These are phyloP conservation scores for Prosapia bicincta DNA, from an alignment of 2,888 invertebrate species.

Conservation along the genomic window DNA sequence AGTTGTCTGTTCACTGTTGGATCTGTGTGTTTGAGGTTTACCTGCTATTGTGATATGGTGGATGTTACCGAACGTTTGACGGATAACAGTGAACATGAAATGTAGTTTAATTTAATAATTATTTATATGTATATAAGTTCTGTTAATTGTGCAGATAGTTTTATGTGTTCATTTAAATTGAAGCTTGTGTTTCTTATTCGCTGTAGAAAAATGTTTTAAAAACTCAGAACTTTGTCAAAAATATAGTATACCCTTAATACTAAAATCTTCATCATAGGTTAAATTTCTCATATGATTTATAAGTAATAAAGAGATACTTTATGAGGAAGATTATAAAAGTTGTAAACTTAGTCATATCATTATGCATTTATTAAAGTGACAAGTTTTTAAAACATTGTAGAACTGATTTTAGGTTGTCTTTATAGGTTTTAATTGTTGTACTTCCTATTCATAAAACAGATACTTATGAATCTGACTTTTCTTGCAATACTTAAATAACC, in stretches of 20 bases:
- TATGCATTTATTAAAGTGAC: constrained; percentile 2
- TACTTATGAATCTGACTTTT: neutral
- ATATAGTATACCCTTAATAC: neutral
- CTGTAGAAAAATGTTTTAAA: constrained; percentile 2
- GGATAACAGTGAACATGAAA: neutral
- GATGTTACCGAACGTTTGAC: neutral
- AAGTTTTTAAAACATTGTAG: constrained; percentile 2
- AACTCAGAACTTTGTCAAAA: neutral
- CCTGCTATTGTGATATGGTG: neutral
- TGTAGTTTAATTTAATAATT: neutral
- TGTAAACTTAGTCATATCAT: neutral
- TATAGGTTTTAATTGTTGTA: neutral
- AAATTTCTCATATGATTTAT: neutral
- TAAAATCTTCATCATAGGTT: neutral
- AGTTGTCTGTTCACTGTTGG: neutral
- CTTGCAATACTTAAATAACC: neutral
- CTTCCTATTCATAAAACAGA: neutral
- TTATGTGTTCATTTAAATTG: neutral
- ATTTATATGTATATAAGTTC: neutral
- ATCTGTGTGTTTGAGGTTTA: neutral
- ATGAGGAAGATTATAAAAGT: neutral
- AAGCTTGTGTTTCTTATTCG: neutral
- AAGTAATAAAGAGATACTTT: neutral
- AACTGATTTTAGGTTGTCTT: neutral
- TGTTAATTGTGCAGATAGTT: neutral